Evolutionary conservation across 1,140 invertebrate species (phyloP).

Genomic region (Orchestia grillus): DNA sequence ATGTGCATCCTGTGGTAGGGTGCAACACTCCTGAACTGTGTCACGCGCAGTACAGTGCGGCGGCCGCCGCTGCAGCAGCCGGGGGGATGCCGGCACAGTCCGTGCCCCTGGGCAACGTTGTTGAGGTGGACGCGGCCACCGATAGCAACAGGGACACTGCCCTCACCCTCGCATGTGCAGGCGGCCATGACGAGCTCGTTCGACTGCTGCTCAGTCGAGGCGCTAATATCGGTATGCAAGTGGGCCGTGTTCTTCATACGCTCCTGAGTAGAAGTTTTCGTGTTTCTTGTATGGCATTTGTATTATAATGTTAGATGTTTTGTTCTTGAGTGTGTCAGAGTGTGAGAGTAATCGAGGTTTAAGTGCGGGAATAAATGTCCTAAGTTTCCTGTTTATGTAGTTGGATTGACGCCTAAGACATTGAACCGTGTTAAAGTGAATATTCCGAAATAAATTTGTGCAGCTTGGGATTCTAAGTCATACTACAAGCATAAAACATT

Average conservation of each 20-base stretch:
- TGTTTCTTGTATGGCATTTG: not conserved
- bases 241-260: not conserved
- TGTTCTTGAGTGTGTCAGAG: not conserved
- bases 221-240: conserved; percentile 83
- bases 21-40: conserved; percentile 32
- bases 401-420: too few relatives aligned
- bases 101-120: conserved; percentile 61
- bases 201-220: conserved; percentile 89
- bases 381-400: too few relatives aligned
- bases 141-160: conserved; percentile 99
- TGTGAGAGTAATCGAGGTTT: not conserved
- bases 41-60: conserved; percentile 61
- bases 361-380: not conserved
- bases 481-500: too few relatives aligned
- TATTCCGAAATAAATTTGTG: too few relatives aligned
- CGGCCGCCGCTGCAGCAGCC: conserved; percentile 58
- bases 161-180: conserved; percentile 95
- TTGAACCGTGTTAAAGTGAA: too few relatives aligned
- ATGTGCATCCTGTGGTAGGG: conserved; percentile 6
- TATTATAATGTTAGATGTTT: not conserved
- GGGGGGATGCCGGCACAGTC: conserved; percentile 63
- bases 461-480: too few relatives aligned
- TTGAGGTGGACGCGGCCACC: conserved; percentile 88
- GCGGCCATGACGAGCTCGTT: conserved; percentile 95
- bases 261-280: not conserved